A percentile compares a stretch with the other conserved stretches of the same genome.
These are phyloP conservation scores for Galendromus occidentalis DNA, from an alignment of 1,140 invertebrate genomes.

Conservation along the genomic window DNA sequence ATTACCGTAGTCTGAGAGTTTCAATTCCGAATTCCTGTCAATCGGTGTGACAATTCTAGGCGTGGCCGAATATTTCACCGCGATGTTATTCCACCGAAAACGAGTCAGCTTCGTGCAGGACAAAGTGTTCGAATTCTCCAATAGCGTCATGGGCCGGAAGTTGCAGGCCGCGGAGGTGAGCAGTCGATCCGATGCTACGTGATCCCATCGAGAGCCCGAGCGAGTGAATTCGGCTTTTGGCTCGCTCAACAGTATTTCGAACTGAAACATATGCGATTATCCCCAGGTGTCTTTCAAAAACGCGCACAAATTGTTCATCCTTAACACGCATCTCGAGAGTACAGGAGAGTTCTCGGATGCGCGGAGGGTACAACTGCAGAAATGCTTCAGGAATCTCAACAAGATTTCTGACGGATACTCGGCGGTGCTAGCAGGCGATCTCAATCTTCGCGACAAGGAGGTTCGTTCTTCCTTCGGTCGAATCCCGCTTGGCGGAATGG, in stretches of 20 bases:
- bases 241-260: not conserved
- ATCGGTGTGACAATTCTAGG: too few species aligned
- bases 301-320: conserved; percentile 30
- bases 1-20: too few species aligned
- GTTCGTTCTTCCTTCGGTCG: too few species aligned
- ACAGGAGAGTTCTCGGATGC: conserved; percentile 30
- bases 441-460: conserved; percentile 40
- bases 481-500: conserved; percentile 11
- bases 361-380: conserved; percentile 31
- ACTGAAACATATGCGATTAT: conserved; percentile 13
- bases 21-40: too few species aligned
- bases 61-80: conserved; percentile 31
- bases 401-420: conserved; percentile 22
- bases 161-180: conserved; percentile 30
- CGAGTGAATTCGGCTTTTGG: too few species aligned
- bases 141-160: conserved; percentile 34
- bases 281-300: conserved; percentile 21
- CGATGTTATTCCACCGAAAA: conserved; percentile 31
- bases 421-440: conserved; percentile 38
- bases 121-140: conserved; percentile 29
- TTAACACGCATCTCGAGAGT: conserved; percentile 41
- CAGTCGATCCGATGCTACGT: not conserved
- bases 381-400: conserved; percentile 27
- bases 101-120: conserved; percentile 28
- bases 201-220: not conserved